Evolutionary conservation across 2,113 vertebrate genomes (phyloP).

Genomic region (Girardinichthys multiradiatus): DNA sequence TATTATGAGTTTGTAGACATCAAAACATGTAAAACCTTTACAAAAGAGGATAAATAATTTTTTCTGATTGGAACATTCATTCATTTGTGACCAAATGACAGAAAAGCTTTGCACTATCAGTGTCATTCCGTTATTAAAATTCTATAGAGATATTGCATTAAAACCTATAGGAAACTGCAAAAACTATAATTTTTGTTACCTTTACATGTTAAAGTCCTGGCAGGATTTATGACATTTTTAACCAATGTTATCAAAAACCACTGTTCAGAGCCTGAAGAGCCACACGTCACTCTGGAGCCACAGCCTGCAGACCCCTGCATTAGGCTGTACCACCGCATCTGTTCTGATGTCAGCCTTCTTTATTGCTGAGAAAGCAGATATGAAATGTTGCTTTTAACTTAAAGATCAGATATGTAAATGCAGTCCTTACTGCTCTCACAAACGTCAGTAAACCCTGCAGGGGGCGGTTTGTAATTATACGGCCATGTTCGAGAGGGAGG

Average conservation of each 20-base stretch:
- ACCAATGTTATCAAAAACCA: no score
- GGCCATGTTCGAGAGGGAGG: conserved; percentile 11
- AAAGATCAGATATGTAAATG: not conserved
- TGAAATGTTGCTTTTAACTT: not conserved
- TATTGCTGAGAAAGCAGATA: not conserved
- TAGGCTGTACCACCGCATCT: not conserved
- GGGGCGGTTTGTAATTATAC: conserved; percentile 17
- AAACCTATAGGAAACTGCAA: not conserved
- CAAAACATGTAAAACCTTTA: not conserved
- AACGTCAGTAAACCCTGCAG: conserved; percentile 8
- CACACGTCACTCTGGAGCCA: no score
- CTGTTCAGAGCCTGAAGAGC: no score
- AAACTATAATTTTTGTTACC: not conserved
- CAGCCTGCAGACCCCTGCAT: no score
- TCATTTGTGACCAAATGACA: no score
- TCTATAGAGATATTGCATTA: not conserved
- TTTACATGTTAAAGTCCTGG: no score
- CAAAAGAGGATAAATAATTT: not conserved
- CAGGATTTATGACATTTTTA: no score
- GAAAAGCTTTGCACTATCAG: no score
- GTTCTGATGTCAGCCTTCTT: not conserved
- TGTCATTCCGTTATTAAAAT: no score
- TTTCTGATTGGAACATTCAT: not conserved
- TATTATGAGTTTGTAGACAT: no score
- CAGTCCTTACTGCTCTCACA: conserved; percentile 1